Base-by-base conservation (phyloP, 2,888 invertebrate species). In the Sialis fuliginosa region DNA sequence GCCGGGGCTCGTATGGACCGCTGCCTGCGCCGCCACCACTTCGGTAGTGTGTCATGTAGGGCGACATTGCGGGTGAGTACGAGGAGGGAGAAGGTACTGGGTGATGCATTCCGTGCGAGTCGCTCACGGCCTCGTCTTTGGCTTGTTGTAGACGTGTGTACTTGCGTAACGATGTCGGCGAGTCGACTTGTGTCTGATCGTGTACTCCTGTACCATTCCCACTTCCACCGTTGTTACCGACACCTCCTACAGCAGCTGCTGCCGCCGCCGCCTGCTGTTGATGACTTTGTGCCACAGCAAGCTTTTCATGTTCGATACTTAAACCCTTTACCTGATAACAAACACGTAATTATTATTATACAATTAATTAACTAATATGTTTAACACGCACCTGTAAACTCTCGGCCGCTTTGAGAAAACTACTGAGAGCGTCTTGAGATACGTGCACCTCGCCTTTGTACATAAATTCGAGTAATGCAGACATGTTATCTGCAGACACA, bases 401-500 rank as follows among this genome's bases (percentile, higher is more conserved):
- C 69, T 89, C 89, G 48, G 89, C 90, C 55, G 89, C 88, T 68
- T 90, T 89, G 53, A 90, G 77, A 64, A 90, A 90, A 67, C 88
- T 87, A 61, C 86, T 86, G 56, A 90, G 77, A 54, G 87, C 85
- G 66, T 90, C 89, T 69, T 90, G 89, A 57, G 88, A 88, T 59
- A 90, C 88, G 65, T 90, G 89, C 56, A 90, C 90, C 68, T 90
- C 90, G 49, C 90, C 90, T 65, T 89, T 89, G 72, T 90, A 90
- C 90, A 90, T 90, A 67, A 90, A 90, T 68, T 90, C 89, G 54
- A 90, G 74, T 54, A 90, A 74, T 42, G 89, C 88, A 54, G 87
- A 82, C 87, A 90, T 88, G 66, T 90, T 89, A 62, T 84, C 81
- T 50, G 89, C 87, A 55, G 84, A 80, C 56, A 89, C 90, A 54